Evolutionary conservation across 2,888 invertebrate species (phyloP).

Genomic region (Luffia ferchaultella): DNA sequence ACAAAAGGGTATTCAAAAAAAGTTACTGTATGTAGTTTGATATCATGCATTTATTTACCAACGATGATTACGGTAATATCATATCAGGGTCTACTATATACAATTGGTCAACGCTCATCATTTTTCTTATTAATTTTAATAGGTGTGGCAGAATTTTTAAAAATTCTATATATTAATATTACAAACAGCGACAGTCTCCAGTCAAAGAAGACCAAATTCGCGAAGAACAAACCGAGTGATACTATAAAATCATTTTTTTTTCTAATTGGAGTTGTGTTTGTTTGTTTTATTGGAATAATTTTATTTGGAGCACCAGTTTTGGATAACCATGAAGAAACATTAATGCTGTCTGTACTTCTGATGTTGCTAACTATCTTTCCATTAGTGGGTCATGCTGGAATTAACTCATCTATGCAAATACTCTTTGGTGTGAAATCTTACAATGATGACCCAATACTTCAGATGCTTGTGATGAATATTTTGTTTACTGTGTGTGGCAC

Average conservation of each 20-base stretch:
- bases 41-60: constrained; percentile 71
- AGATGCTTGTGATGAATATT: constrained; percentile 66
- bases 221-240: constrained; percentile 49
- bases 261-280: constrained; percentile 44
- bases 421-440: constrained; percentile 58
- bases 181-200: constrained; percentile 36
- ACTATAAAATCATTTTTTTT: constrained; percentile 54
- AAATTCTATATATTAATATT: constrained; percentile 46
- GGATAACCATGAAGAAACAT: constrained; percentile 71
- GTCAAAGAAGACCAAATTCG: constrained; percentile 40
- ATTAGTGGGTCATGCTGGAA: constrained; percentile 67
- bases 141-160: constrained; percentile 62
- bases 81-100: constrained; percentile 65
- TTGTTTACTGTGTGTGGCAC: constrained; percentile 74
- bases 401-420: constrained; percentile 61
- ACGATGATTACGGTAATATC: constrained; percentile 63
- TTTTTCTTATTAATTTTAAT: constrained; percentile 47
- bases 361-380: constrained; percentile 71
- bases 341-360: constrained; percentile 70
- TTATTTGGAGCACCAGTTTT: constrained; percentile 74
- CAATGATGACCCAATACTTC: constrained; percentile 56
- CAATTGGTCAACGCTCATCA: constrained; percentile 65
- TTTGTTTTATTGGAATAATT: constrained; percentile 69
- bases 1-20: constrained; percentile 20
- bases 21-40: constrained; percentile 56